Evolutionary conservation across 92 coral and sea anemone species (phyloP), one percentile per base, ranked within the genome.

Genomic region (Scolanthus callimorphus): DNA sequence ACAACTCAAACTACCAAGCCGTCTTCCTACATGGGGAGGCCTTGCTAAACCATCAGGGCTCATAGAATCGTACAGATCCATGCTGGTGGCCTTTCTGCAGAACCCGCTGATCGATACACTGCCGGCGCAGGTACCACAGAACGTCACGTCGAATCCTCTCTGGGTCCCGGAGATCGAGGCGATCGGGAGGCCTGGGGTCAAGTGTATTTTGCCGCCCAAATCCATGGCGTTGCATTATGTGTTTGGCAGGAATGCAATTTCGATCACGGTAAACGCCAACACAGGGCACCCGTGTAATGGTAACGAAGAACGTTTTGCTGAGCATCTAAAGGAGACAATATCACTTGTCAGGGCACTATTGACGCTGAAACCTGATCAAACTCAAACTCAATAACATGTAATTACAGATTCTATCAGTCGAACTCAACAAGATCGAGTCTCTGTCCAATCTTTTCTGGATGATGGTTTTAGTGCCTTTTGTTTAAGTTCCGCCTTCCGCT

Each of bases 101-200:
- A 51, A 63, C 9, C 91, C 91, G 21, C 57, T 30, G 54, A 47
- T 79, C 60, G 59, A 84, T 53, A 24, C 79, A 25, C 62, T 85
- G 25, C 91, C 91, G 20, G 49, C 83, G 17, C 83, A 57, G 61
- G 71, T 69, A 0, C 77, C 91, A 4, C 71, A 79, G 60, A 79
- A 85, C 65, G 85, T 79, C 54, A 76, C 85, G 1, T 85, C 91
- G 26, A 85, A 85, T 62, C 91, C 91, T 26, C 59, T 65, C 19
- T 85, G 91, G 91, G 62, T 43, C 19, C 71, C 77, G 9, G 81
- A 76, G 49, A 77, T 85, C 28, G 91, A 85, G 49, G 76, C 91
- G 27, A 76, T 85, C 1, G 86, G 91, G 43, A 76, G 91, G 56
- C 83, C 91, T 39, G 91, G 91, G n/a, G 86, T 85, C 57, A 79